Evolutionary conservation across 2,888 invertebrate species (phyloP), one percentile per base, ranked within the genome.

Genomic region (Urechis unicinctus): DNA sequence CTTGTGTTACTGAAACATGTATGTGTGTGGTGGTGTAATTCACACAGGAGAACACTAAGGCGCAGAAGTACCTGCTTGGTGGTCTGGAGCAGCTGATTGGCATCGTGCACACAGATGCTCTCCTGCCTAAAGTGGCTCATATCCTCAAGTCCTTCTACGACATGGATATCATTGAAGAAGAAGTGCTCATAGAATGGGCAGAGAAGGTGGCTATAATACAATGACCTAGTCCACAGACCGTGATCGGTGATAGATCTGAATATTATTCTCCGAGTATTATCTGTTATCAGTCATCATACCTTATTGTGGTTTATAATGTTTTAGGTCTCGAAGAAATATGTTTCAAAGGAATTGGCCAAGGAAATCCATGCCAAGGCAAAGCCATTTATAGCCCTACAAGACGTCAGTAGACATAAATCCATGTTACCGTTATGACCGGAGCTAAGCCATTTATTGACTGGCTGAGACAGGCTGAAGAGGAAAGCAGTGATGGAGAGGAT

Each of bases 371-470:
- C 88, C 62, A 88, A 89, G 73, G 95, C 94, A 52, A 86, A 87
- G 72, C 93, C 93, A n/a, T n/a, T n/a, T n/a, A n/a, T n/a, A n/a
- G n/a, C n/a, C n/a, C n/a, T n/a, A n/a, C n/a, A n/a, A n/a, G n/a
- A n/a, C n/a, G n/a, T n/a, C n/a, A n/a, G n/a, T n/a, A n/a, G n/a
- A n/a, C n/a, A n/a, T n/a, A n/a, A n/a, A n/a, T n/a, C n/a, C n/a
- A n/a, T n/a, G n/a, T n/a, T n/a, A n/a, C n/a, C n/a, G n/a, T n/a
- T n/a, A n/a, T n/a, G n/a, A n/a, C n/a, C n/a, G n/a, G n/a, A n/a
- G n/a, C n/a, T n/a, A n/a, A n/a, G n/a, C n/a, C n/a, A 56, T 94
- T 98, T 81, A 85, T 98, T 60, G 91, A 88, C 72, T 98, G 98
- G 98, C 84, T 98, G 68, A 86, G 89, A 61, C 80, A 82, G 78